Conservation (phyloP, 2,113 vertebrate species). For the Xenopus borealis region DNA sequence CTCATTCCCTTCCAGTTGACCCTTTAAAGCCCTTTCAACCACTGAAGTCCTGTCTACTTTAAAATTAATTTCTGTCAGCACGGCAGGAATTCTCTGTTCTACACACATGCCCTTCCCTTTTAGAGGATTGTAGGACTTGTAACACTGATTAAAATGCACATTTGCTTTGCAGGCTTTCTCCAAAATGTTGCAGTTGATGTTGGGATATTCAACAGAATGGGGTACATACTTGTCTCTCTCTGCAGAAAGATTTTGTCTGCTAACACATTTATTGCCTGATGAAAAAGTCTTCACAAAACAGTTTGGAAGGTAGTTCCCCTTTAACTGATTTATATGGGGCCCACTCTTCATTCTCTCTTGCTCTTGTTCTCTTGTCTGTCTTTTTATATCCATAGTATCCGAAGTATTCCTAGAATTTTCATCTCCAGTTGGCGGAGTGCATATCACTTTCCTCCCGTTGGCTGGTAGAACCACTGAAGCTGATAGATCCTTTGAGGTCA, state of each 20-base stretch:
- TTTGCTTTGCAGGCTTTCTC: constrained; percentile 52
- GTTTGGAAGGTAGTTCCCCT: constrained; percentile 53
- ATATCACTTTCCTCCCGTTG: constrained; percentile 57
- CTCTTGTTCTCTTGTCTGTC: constrained; percentile 46
- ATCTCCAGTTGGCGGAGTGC: constrained; percentile 57
- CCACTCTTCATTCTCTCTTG: constrained; percentile 31
- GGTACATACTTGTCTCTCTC: constrained; percentile 53
- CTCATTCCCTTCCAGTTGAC: constrained; percentile 50
- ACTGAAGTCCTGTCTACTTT: constrained; percentile 58
- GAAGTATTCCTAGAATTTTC: constrained; percentile 59
- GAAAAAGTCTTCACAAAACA: constrained; percentile 55
- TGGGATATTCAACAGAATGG: constrained; percentile 61
- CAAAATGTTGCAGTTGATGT: constrained; percentile 55
- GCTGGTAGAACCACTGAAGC: constrained; percentile 56
- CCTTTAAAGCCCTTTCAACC: constrained; percentile 50
- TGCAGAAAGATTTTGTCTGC: constrained; percentile 57
- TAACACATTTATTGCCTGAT: constrained; percentile 51
- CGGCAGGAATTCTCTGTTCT: constrained; percentile 64
- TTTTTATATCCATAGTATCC: constrained; percentile 55
- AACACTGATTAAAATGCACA: constrained; percentile 56
- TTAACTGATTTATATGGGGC: constrained; percentile 50
- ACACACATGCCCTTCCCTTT: constrained; percentile 50
- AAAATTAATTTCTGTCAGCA: constrained; percentile 67
- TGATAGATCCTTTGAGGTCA: constrained; percentile 73
- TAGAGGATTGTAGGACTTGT: constrained; percentile 57